These are phyloP conservation scores for Toxotes lorentzi DNA, from an alignment of 2,797 vertebrate genomes.

Conservation along the genomic window DNA sequence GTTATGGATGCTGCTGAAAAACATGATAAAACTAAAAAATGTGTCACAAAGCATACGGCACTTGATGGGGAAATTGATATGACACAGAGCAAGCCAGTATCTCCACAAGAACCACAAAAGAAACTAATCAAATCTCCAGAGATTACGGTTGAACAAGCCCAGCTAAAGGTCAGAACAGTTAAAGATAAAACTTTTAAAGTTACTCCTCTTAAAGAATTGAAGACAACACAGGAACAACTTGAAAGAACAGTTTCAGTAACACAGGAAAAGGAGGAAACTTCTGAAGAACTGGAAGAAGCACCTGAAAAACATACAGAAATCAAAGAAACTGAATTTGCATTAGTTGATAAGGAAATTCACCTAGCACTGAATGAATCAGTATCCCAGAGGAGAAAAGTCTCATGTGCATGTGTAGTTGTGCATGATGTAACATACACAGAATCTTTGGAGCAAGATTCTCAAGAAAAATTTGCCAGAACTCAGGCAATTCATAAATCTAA, in stretches of 20 bases:
- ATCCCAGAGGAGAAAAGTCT: neutral
- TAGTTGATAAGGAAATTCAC: neutral
- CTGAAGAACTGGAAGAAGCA: neutral
- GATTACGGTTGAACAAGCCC: neutral
- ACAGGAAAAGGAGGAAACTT: neutral
- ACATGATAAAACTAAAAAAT: neutral
- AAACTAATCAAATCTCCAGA: neutral
- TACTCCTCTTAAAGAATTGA: constrained; percentile 1
- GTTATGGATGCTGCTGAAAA: neutral
- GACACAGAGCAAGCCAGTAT: neutral
- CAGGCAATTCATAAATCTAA: neutral
- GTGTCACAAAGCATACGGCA: neutral
- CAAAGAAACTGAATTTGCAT: neutral
- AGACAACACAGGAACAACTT: neutral
- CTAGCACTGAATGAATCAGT: neutral
- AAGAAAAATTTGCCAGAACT: neutral
- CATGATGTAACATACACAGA: neutral
- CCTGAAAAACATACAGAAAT: neutral
- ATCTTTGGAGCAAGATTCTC: neutral
- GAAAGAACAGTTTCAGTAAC: neutral
- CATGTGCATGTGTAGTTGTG: neutral
- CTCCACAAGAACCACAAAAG: neutral
- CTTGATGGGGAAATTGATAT: no score
- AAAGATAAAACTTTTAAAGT: constrained; percentile 25
- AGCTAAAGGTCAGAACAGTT: neutral